Conservation (phyloP, 1,140 invertebrate genomes). For the Heliconius hermathena region DNA sequence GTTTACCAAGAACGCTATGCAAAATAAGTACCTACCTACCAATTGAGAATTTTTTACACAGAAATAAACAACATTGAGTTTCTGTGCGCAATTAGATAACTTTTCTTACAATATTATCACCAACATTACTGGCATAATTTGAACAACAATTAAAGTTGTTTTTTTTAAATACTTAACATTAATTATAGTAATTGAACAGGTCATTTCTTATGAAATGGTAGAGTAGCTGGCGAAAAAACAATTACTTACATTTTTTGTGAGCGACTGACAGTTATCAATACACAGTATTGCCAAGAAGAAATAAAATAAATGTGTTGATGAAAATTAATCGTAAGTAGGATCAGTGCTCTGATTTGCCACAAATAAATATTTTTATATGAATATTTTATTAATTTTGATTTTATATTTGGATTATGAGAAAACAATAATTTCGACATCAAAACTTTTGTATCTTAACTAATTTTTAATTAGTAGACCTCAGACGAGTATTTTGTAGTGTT, state of each 20-base stretch:
- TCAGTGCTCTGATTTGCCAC: not conserved
- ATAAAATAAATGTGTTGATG: not conserved
- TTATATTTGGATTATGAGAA: not conserved
- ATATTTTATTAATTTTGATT: not conserved
- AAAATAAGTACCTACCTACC: not conserved
- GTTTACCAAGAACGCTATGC: not conserved
- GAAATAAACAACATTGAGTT: not conserved
- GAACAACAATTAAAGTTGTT: not conserved
- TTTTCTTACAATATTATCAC: not conserved
- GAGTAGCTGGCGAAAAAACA: not conserved
- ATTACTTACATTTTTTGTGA: not conserved
- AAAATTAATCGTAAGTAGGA: not conserved
- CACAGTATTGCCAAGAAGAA: not conserved
- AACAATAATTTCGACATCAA: not conserved
- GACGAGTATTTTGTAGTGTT: too few species aligned
- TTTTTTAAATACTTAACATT: not conserved
- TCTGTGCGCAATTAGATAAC: conserved; percentile 1
- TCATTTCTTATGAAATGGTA: not conserved
- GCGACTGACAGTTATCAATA: not conserved
- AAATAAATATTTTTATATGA: not conserved
- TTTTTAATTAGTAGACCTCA: too few species aligned
- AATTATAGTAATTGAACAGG: not conserved
- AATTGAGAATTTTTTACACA: not conserved
- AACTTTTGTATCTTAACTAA: too few species aligned
- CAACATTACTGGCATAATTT: not conserved